Base-by-base conservation (phyloP, 2,888 invertebrate species). In the Buathra laborator region DNA sequence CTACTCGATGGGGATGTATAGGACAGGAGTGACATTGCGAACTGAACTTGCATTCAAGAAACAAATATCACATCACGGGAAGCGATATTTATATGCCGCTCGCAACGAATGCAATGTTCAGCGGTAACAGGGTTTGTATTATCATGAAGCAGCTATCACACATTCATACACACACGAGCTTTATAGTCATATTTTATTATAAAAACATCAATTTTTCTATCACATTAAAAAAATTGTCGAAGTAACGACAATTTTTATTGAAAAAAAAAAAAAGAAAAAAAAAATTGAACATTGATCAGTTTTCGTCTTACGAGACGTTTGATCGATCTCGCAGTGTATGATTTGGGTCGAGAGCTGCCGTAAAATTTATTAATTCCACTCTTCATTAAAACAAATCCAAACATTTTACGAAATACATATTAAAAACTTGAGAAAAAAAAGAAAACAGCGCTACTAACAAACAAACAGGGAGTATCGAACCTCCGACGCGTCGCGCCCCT, bases 111-210 rank as follows among this genome's bases (percentile, higher is more conserved):
- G 93, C 92, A 92, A 91, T 90, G 91, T 93, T 92, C 93, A 91
- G 89, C 93, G 89, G 91, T 92, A 88, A 91, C 90, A 90, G 90
- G 93, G 93, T 93, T 93, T 93, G 93, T 93, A 93, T 93, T 90
- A 92, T 92, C 90, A 92, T 89, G 90, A 91, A 90, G 92, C 93
- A 92, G 92, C 92, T 92, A 91, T 89, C 90, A 88, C 88, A 87
- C 87, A 90, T 88, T 88, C 90, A 89, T 87, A 90, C 88, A 89
- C 87, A 85, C 78, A 71, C 82, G 81, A 87, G 87, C 72, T 86
- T 84, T 53, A 32, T 80, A 53, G 19, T 67, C 67, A 71, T 80
- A 62, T 32, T 19, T 29, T 10, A 48, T 67, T 14, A 67, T 51
- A 4, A 46, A 71, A 78, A 66, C n/a, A 37, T 43, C 37, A 44